A percentile compares a stretch with the other conserved stretches of the same genome.
These are phyloP conservation scores for Collichthys lucidus DNA, from an alignment of 2,113 vertebrate species.

Conservation along the genomic window DNA sequence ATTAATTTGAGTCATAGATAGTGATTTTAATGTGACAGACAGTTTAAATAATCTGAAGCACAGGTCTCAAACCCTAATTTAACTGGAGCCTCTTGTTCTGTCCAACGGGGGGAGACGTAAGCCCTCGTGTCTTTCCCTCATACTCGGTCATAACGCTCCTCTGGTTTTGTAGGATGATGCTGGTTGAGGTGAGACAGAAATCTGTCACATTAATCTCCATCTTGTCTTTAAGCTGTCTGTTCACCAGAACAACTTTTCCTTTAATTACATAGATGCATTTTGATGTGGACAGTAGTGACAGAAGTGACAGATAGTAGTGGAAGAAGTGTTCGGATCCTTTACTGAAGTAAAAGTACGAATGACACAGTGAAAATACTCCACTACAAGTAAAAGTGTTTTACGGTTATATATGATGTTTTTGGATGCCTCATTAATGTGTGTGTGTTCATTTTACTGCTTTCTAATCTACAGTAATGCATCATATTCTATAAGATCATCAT, in stretches of 20 bases:
- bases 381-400: no score
- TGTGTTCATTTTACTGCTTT: no score
- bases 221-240: slow-evolving; percentile 9
- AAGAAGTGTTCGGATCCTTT: no score
- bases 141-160: background rate
- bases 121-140: background rate
- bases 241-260: background rate
- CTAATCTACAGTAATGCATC: no score
- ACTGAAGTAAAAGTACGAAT: no score
- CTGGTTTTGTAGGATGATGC: background rate
- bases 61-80: background rate
- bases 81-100: background rate
- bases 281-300: background rate
- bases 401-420: no score
- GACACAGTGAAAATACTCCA: no score
- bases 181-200: slow-evolving; percentile 5
- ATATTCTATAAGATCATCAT: no score
- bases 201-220: background rate
- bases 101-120: background rate
- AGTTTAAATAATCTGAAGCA: background rate
- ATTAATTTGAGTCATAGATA: background rate
- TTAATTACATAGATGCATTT: background rate
- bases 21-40: background rate
- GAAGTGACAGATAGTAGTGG: background rate
- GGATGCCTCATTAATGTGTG: no score